phyloP scores from a whole-genome alignment of 2,888 invertebrate species.

The Polyommatus iphigenia region DNA sequence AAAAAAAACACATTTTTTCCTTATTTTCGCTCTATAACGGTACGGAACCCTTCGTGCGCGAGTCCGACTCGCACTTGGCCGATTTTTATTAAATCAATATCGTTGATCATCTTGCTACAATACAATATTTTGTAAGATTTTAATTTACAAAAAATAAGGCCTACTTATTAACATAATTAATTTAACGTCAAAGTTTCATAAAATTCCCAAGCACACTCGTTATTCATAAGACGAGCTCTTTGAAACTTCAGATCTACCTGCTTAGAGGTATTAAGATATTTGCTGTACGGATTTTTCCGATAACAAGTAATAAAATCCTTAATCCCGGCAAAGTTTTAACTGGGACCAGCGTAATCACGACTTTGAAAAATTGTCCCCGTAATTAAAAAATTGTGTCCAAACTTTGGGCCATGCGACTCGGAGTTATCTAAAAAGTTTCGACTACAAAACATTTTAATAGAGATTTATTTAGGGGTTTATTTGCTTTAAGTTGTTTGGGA shows the following conservation, averaged over 20 bases:
- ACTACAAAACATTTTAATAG: constrained; percentile 34
- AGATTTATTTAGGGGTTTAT: constrained; percentile 35
- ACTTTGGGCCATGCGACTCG: constrained; percentile 36
- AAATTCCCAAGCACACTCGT: constrained; percentile 4
- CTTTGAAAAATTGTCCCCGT: constrained; percentile 60
- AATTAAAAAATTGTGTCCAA: constrained; percentile 55
- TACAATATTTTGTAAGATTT: background rate
- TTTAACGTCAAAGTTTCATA: constrained; percentile 10
- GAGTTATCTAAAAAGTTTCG: constrained; percentile 39
- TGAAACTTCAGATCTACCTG: constrained; percentile 30
- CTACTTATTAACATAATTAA: background rate
- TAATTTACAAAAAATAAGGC: background rate
- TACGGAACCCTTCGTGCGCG: no score
- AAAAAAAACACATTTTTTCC: no score
- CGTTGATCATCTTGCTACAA: background rate
- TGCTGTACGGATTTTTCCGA: constrained; percentile 55
- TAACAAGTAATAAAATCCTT: constrained; percentile 61
- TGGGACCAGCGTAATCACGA: constrained; percentile 57
- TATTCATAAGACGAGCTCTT: constrained; percentile 26
- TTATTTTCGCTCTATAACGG: no score
- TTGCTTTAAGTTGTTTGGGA: background rate
- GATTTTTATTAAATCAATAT: no score
- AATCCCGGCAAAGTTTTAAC: constrained; percentile 52
- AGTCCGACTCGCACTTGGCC: no score
- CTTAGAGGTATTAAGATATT: constrained; percentile 46